Conservation (phyloP, 2,113 vertebrate genomes). For the Erpornis zantholeuca region DNA sequence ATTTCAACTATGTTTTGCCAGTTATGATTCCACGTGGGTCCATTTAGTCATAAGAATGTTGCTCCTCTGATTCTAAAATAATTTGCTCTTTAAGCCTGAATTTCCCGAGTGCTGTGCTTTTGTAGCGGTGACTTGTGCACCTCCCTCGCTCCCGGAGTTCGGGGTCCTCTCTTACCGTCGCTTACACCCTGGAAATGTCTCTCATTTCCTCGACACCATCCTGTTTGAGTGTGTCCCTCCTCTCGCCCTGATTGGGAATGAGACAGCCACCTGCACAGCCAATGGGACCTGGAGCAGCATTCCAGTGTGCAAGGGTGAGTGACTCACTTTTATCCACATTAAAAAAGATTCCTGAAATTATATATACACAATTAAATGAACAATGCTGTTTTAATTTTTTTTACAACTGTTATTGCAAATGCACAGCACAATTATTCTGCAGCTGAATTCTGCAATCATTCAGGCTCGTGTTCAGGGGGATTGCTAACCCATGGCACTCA, state of each 20-base stretch:
- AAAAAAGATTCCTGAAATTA: neutral
- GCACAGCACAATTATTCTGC: neutral
- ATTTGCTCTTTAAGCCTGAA: neutral
- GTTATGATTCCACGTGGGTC: neutral
- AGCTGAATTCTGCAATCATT: neutral
- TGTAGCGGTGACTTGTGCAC: constrained; percentile 79
- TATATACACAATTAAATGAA: rapidly evolving
- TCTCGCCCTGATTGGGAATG: constrained; percentile 75
- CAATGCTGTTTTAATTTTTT: neutral
- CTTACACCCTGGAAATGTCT: constrained; percentile 34
- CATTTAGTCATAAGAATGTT: neutral
- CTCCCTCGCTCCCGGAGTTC: constrained; percentile 72
- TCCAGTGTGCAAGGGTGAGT: constrained; percentile 83
- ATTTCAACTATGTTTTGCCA: neutral
- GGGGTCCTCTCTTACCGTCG: constrained; percentile 67
- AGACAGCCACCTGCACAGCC: constrained; percentile 73
- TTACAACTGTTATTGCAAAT: neutral
- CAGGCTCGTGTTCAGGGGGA: neutral
- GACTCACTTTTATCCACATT: neutral
- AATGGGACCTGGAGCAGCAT: constrained; percentile 81
- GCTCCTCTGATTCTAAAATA: neutral
- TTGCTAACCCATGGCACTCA: neutral
- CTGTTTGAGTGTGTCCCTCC: constrained; percentile 79
- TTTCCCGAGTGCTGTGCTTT: neutral
- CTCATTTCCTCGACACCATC: constrained; percentile 61